A percentile compares a stretch with the other conserved stretches of the same genome.
Evolutionary conservation across 2,888 invertebrate species (phyloP).

Genomic region (Drosophila antonietae): DNA sequence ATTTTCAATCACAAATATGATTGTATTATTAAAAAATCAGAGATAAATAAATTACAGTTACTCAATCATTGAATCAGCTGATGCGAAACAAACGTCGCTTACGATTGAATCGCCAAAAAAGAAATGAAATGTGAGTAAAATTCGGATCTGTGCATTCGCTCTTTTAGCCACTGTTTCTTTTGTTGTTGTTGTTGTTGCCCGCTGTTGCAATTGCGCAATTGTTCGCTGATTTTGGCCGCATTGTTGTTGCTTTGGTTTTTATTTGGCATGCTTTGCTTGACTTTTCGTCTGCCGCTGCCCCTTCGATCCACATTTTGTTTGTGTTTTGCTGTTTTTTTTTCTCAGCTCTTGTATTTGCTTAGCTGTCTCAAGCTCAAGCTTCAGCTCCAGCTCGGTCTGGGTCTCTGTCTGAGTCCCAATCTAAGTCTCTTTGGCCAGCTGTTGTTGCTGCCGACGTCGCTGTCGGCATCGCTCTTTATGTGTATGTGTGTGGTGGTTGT

Average conservation of each 20-base stretch:
- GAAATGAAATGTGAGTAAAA: slow-evolving; percentile 30
- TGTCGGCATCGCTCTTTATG: slow-evolving; percentile 1
- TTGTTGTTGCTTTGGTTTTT: slow-evolving; percentile 46
- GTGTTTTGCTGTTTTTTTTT: not conserved
- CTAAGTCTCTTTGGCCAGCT: slow-evolving; percentile 55
- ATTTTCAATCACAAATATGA: not conserved
- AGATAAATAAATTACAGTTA: slow-evolving; percentile 36
- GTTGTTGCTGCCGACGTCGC: slow-evolving; percentile 42
- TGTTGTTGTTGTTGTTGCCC: slow-evolving; percentile 45
- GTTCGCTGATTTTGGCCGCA: slow-evolving; percentile 60
- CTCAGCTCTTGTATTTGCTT: slow-evolving; percentile 32
- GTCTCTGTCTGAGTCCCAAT: slow-evolving; percentile 21
- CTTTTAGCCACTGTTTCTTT: slow-evolving; percentile 47
- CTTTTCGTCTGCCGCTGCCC: slow-evolving; percentile 16
- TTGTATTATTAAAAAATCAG: not conserved
- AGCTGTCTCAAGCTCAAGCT: slow-evolving; percentile 32
- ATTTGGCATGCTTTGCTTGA: slow-evolving; percentile 51
- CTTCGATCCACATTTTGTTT: slow-evolving; percentile 27
- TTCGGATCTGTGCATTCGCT: slow-evolving; percentile 40
- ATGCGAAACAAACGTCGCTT: slow-evolving; percentile 29
- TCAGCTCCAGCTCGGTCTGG: slow-evolving; percentile 13
- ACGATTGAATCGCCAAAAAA: slow-evolving; percentile 21
- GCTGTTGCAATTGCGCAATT: slow-evolving; percentile 78
- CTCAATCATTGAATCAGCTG: slow-evolving; percentile 29
- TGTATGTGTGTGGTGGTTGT: slow-evolving; percentile 36